Base-by-base conservation (phyloP, 2,888 invertebrate species). In the Chloroclystis v-ata region DNA sequence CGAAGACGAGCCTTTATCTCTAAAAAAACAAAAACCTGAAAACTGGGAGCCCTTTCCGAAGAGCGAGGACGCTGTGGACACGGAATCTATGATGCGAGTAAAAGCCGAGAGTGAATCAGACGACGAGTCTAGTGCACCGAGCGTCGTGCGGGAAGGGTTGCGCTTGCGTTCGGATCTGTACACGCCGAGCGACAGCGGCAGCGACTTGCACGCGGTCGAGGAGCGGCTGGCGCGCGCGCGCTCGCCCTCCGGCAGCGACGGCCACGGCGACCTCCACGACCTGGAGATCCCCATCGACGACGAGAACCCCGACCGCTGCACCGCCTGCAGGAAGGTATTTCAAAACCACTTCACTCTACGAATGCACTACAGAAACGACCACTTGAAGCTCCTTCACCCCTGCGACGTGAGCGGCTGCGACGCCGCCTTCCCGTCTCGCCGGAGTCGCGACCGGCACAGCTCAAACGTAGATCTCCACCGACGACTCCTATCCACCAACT, bases 341-440 rank as follows among this genome's bases (percentile, higher is more conserved):
- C 95, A 95, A 75, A 96, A 96, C 80, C 95, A 95, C 77, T 96
- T 96, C 75, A 94, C 94, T 32, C 91, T 96, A 62, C 96, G 96
- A 69, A 94, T 95, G 59, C 97, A 97, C 79, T 97, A 95, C 81
- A 94, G 96, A 82, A 96, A 94, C 79, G 96, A 96, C 41, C 97
- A 97, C 78, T 90, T 96, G 59, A 96, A 96, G 76, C 82, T 96
- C 67, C 93, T 95, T 91, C 96, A 96, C 73, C 93, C 93, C 42
- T 97, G 97, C 82, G 95, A 94, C 61, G 94, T 97, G 26, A 95
- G 93, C 67, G 97, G 97, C 1, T 97, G 96, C 79, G 95, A 95
- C 75, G 96, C 96, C 4, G 94, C 95, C 5, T 97, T 97, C 77
- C 96, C 96, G 26, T 96, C 96, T 25, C 95, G 96, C 72, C 89